phyloP scores from a whole-genome alignment of 2,888 invertebrate genomes.

The Drosophila leonis region DNA sequence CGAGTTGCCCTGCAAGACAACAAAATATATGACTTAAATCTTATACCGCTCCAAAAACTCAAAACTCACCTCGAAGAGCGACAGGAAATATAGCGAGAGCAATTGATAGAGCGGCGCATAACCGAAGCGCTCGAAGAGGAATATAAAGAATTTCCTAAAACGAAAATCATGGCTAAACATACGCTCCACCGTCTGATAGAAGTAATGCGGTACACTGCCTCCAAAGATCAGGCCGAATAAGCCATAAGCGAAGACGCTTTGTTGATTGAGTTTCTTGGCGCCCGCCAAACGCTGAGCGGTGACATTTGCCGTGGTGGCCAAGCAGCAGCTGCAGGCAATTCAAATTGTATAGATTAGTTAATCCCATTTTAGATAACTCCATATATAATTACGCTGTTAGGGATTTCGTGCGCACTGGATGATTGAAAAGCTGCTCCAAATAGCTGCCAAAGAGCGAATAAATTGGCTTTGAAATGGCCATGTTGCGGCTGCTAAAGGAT shows the following conservation, averaged over 20 bases:
- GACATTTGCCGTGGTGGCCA: conserved; percentile 90
- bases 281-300: conserved; percentile 91
- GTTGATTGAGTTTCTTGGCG: conserved; percentile 87
- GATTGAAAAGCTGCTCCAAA: conserved; percentile 90
- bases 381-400: conserved; percentile 89
- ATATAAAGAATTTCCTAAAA: conserved; percentile 87
- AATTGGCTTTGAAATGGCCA: conserved; percentile 88
- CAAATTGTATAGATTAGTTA: neutral
- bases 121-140: conserved; percentile 90
- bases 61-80: conserved; percentile 88
- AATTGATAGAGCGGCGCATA: conserved; percentile 91
- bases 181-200: conserved; percentile 89
- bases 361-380: neutral
- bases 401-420: conserved; percentile 92
- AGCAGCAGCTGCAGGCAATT: conserved; percentile 88
- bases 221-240: conserved; percentile 92
- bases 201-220: conserved; percentile 92
- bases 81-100: conserved; percentile 90
- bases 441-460: conserved; percentile 90
- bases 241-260: conserved; percentile 90
- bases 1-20: conserved; percentile 87
- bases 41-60: too few relatives aligned
- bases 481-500: conserved; percentile 41
- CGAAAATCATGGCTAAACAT: conserved; percentile 88
- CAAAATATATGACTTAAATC: neutral